These are phyloP conservation scores for Drosophila emarginata DNA, from an alignment of 2,888 invertebrate genomes.

Conservation along the genomic window DNA sequence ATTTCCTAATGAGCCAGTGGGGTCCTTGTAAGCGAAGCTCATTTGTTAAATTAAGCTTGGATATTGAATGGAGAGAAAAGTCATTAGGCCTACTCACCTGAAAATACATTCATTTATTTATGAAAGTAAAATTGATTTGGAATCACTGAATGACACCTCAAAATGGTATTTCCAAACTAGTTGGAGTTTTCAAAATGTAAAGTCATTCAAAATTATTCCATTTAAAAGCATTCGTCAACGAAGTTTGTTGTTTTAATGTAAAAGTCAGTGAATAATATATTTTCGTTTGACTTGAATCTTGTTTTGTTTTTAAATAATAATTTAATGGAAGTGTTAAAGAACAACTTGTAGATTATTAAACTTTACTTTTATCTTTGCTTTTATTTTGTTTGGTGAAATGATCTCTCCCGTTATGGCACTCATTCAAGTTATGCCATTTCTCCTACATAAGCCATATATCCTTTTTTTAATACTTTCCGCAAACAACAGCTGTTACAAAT, in stretches of 20 bases:
- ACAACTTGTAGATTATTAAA: background rate
- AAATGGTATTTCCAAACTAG: background rate
- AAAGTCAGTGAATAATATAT: too few species aligned
- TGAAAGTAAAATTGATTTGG: constrained; percentile 27
- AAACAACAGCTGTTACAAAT: background rate
- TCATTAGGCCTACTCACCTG: constrained; percentile 35
- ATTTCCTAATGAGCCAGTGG: constrained; percentile 7
- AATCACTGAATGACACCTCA: background rate
- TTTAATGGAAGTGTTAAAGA: background rate
- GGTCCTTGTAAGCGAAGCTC: constrained; percentile 10
- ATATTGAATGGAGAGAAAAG: constrained; percentile 2
- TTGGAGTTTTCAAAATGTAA: background rate
- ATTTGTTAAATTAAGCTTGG: constrained; percentile 45
- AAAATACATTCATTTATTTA: constrained; percentile 39
- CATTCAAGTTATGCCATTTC: background rate
- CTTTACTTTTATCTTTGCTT: background rate
- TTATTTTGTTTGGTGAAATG: background rate
- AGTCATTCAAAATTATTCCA: too few species aligned
- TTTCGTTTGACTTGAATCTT: too few species aligned
- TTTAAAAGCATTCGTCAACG: too few species aligned
- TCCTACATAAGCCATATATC: background rate
- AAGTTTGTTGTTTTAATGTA: too few species aligned
- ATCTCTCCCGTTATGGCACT: background rate
- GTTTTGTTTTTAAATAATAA: background rate
- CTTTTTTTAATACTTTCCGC: background rate